Evolutionary conservation across 2,888 invertebrate genomes (phyloP).

Genomic region (Tetramorium bicarinatum): DNA sequence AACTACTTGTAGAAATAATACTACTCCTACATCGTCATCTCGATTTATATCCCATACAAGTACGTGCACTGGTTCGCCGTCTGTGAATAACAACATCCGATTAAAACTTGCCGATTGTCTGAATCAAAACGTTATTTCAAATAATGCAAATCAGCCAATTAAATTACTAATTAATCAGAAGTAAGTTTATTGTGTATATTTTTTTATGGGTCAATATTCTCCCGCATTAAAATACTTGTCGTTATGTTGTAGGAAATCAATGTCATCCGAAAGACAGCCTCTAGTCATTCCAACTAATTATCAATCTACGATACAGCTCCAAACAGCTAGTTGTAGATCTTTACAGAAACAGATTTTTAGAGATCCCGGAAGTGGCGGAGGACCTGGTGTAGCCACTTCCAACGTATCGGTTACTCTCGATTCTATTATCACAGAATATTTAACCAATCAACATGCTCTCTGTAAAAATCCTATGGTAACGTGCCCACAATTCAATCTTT

Average conservation of each 20-base stretch:
- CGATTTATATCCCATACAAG: slow-evolving; percentile 82
- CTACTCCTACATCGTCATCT: slow-evolving; percentile 81
- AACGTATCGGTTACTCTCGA: slow-evolving; percentile 90
- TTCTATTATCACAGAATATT: slow-evolving; percentile 98
- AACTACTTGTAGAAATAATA: slow-evolving; percentile 73
- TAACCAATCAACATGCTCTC: slow-evolving; percentile 98
- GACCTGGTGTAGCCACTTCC: slow-evolving; percentile 79
- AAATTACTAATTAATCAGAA: slow-evolving; percentile 83
- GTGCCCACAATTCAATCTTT: slow-evolving; percentile 98
- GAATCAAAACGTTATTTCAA: slow-evolving; percentile 78
- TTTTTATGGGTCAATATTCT: background rate
- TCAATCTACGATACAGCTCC: slow-evolving; percentile 56
- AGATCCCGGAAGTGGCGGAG: slow-evolving; percentile 83
- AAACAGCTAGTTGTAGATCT: slow-evolving; percentile 84
- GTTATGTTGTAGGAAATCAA: slow-evolving; percentile 75
- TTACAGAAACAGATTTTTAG: slow-evolving; percentile 87
- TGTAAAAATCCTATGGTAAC: slow-evolving; percentile 99
- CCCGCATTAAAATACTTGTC: background rate
- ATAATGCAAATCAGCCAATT: slow-evolving; percentile 80
- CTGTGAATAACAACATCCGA: slow-evolving; percentile 77
- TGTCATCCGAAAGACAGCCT: slow-evolving; percentile 78
- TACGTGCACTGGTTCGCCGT: slow-evolving; percentile 74
- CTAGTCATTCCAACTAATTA: slow-evolving; percentile 65
- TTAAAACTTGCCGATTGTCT: slow-evolving; percentile 82
- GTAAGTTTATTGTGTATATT: slow-evolving; percentile 64